Evolutionary conservation across 2,888 invertebrate species (phyloP), one percentile per base, ranked within the genome.

Genomic region (Melanchra persicariae): DNA sequence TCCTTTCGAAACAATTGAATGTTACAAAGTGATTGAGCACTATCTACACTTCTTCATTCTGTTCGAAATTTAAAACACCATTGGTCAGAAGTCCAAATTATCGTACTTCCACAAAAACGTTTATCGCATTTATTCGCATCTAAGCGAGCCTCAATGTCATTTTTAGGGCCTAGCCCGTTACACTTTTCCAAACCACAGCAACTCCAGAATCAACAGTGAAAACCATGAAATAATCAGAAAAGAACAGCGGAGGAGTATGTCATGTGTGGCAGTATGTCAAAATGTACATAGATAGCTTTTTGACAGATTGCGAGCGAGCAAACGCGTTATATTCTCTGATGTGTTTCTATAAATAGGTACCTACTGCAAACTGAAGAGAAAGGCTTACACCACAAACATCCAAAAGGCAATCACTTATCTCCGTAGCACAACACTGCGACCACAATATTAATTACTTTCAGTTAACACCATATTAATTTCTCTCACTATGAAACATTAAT

Each of bases 401-500:
- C 24, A 49, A 59, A 58, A 49, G 7, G n/a, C 75, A 59, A 64
- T 40, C 63, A 70, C 70, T 61, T 70, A 55, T 24, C 26, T 61
- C 24, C 0, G 30, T 37, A 52, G 17, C 69, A 60, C 54, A 59
- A 55, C 63, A 70, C 58, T 70, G 47, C 45, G 22, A 68, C 54
- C 78, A 59, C 76, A 70, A 60, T 52, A 57, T 57, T 57, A 65
- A 79, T 76, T 76, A 76, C 54, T 68, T 79, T 65, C 57, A 64
- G 43, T 75, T 51, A 67, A 61, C 70, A 68, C 74, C 19, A 34
- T 75, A 79, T 75, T 75, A 79, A 70, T 79, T 79, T 61, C 47
- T 49, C 57, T 68, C 54, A 54, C 45, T 58, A 40, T 52, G 61
- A 66, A 74, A 51, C 58, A 79, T 79, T 62, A 75, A 79, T 80